A percentile compares a stretch with the other conserved stretches of the same genome.
Evolutionary conservation across 2,888 invertebrate genomes (phyloP).

Genomic region (Cryptocephalus primarius): DNA sequence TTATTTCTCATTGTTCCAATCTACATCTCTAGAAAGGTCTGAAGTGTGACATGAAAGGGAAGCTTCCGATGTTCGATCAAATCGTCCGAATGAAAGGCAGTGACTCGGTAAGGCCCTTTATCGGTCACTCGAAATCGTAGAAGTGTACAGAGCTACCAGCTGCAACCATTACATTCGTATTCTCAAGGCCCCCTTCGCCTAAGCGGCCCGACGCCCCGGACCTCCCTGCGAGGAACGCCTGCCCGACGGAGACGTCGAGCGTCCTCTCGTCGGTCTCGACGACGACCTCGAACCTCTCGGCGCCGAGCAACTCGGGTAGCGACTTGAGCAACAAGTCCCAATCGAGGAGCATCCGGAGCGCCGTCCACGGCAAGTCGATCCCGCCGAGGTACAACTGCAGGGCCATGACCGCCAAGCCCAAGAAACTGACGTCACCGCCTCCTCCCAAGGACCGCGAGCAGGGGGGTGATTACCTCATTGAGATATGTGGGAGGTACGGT

Average conservation of each 20-base stretch:
- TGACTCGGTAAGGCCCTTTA: too few species aligned
- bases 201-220: background rate
- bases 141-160: too few species aligned
- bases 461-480: slow-evolving; percentile 80
- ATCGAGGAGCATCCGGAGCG: slow-evolving; percentile 23
- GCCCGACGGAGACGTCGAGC: slow-evolving; percentile 22
- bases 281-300: slow-evolving; percentile 14
- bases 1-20: too few species aligned
- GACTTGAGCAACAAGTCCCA: slow-evolving; percentile 11
- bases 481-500: slow-evolving; percentile 68
- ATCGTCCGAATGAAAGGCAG: too few species aligned
- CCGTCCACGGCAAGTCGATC: slow-evolving; percentile 14
- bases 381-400: slow-evolving; percentile 33
- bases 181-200: background rate
- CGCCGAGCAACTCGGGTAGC: slow-evolving; percentile 14
- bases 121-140: too few species aligned
- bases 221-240: slow-evolving; percentile 3
- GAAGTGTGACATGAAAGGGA: too few species aligned
- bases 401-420: slow-evolving; percentile 54
- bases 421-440: slow-evolving; percentile 45
- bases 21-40: too few species aligned
- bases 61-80: too few species aligned
- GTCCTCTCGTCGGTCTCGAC: slow-evolving; percentile 13
- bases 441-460: slow-evolving; percentile 57
- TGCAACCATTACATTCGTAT: too few species aligned